phyloP scores from a whole-genome alignment of 2,888 invertebrate genomes.

The Halictus ligatus region DNA sequence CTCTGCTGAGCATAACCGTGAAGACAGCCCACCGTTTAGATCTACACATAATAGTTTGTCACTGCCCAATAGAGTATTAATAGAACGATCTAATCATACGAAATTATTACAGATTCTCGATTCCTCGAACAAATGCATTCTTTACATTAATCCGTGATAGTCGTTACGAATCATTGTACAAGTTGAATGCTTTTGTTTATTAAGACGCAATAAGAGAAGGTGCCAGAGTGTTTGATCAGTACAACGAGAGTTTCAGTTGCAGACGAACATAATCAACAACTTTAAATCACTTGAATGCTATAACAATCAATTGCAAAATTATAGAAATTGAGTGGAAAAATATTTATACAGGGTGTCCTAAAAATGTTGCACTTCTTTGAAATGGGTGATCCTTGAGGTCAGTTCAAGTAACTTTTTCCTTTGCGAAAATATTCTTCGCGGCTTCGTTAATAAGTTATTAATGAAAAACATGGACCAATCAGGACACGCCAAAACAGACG shows the following conservation, averaged over 20 bases:
- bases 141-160: background rate
- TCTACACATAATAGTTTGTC: slow-evolving; percentile 26
- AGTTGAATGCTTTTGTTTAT: slow-evolving; percentile 14
- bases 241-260: slow-evolving; percentile 13
- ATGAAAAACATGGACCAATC: no score
- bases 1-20: background rate
- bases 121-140: background rate
- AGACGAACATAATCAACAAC: background rate
- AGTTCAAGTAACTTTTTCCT: no score
- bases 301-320: background rate
- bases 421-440: no score
- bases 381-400: no score
- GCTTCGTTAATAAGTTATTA: no score
- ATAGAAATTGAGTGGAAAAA: background rate
- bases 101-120: background rate
- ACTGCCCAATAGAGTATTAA: slow-evolving; percentile 39
- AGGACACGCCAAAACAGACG: no score
- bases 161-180: background rate
- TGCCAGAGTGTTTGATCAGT: slow-evolving; percentile 22
- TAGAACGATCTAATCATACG: slow-evolving; percentile 1
- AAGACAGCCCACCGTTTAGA: slow-evolving; percentile 33
- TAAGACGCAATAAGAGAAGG: background rate
- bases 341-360: background rate
- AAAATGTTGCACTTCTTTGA: no score
- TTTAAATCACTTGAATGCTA: background rate